Base-by-base conservation (phyloP, 2,888 invertebrate genomes). In the Trachelus iudaicus region DNA sequence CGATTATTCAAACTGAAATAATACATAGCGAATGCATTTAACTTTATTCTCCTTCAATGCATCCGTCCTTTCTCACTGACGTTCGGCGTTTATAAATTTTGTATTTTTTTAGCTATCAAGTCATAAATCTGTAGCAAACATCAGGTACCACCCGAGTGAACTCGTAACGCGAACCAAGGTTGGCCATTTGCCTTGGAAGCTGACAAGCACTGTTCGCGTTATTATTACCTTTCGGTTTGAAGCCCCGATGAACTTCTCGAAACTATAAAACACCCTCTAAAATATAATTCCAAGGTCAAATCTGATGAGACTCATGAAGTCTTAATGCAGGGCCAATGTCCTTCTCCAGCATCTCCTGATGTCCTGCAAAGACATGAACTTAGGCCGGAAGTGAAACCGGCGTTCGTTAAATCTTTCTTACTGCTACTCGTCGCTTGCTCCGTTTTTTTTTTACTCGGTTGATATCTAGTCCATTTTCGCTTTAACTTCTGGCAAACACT, bases 131-230 rank as follows among this genome's bases (percentile, higher is more conserved):
- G 9, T 23, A 9, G 23, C 56, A 23, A 56, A 56, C 9, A 56
- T 23, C 56, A 23, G 15, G 23, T 56, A 56, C 56, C 23, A 23
- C 23, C 23, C 56, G 23, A 71, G 30, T 71, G 33, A 34, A 71
- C 71, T 31, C 34, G 71, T 34, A 71, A 71, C n/a, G 76, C 79
- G 79, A 83, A 79, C 83, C 85, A 86, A 86, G 86, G 85, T 85
- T 86, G 84, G 83, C 83, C 80, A 78, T 84, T 85, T 79, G 85
- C 84, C 86, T 84, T 85, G 85, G 81, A 74, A 34, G 34, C 74
- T 75, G 79, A 81, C 78, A 12, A 78, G 79, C 77, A 81, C 81
- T 79, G 79, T 81, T 81, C 79, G 80, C 81, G 80, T 81, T 81
- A 80, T 81, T 81, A 83, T 82, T 80, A 79, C 81, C 81, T 79